Evolutionary conservation across 1,140 invertebrate species (phyloP).

Genomic region (Drosophila kepulauana): DNA sequence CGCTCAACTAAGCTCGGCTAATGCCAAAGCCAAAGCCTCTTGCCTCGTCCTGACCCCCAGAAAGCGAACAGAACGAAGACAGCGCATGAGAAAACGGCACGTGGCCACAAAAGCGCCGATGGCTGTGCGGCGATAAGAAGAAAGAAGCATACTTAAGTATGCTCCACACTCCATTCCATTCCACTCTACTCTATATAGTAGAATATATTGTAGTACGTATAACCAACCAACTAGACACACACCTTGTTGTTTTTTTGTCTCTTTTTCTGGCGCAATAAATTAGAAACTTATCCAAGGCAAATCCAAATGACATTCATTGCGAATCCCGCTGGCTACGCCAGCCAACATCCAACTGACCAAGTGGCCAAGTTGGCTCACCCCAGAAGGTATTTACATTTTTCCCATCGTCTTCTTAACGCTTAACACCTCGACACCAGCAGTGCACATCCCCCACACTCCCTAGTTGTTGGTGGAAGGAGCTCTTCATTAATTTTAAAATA

Average conservation of each 20-base stretch:
- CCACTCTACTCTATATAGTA: constrained; percentile 10
- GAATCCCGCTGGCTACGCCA: constrained; percentile 39
- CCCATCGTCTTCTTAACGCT: constrained; percentile 39
- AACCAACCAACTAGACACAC: constrained; percentile 4
- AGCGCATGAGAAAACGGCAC: constrained; percentile 62
- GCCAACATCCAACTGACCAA: constrained; percentile 22
- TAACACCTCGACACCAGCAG: constrained; percentile 70
- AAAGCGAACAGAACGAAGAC: constrained; percentile 6
- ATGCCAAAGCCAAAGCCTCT: background rate
- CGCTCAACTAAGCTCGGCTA: constrained; percentile 51
- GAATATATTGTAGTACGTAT: constrained; percentile 19
- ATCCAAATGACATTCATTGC: constrained; percentile 79
- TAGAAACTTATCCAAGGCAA: constrained; percentile 78
- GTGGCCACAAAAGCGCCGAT: constrained; percentile 58
- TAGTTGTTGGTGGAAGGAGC: constrained; percentile 22
- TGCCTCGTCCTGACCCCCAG: background rate
- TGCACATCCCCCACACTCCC: constrained; percentile 22
- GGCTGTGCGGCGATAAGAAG: constrained; percentile 56
- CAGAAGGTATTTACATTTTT: constrained; percentile 53
- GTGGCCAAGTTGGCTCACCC: constrained; percentile 42
- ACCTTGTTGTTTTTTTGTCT: constrained; percentile 52
- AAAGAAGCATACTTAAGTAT: constrained; percentile 41
- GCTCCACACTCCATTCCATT: constrained; percentile 1
- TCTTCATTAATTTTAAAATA: constrained; percentile 77
- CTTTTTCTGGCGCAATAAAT: constrained; percentile 71